Conservation (phyloP, 2,113 vertebrate genomes). For the Taxidea taxus region DNA sequence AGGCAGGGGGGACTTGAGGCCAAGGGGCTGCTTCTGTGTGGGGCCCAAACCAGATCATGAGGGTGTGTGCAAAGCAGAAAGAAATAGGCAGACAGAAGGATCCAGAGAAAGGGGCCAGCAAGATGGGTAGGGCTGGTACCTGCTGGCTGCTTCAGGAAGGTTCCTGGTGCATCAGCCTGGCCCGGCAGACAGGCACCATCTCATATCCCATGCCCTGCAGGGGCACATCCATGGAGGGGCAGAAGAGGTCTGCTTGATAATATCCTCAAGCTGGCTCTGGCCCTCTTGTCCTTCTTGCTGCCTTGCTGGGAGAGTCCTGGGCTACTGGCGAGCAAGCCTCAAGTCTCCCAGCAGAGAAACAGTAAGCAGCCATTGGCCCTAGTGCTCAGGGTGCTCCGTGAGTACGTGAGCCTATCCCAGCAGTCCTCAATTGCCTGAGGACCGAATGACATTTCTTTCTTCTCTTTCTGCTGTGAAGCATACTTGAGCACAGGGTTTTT, state of each 20-base stretch:
- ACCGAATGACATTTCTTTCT: background rate
- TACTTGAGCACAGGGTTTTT: background rate
- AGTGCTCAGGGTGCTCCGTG: background rate
- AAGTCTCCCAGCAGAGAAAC: background rate
- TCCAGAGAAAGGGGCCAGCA: background rate
- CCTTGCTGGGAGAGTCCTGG: background rate
- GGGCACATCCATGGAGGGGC: background rate
- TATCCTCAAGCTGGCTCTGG: background rate
- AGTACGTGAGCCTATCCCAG: background rate
- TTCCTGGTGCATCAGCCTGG: background rate
- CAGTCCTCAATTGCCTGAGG: background rate
- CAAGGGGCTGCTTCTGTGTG: background rate
- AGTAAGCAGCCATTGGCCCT: accelerated
- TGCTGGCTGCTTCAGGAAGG: background rate
- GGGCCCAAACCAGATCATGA: background rate
- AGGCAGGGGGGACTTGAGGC: background rate
- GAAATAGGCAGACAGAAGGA: background rate
- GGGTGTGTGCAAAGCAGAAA: background rate
- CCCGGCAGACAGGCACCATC: background rate
- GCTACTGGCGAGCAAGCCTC: background rate
- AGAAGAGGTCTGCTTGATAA: background rate
- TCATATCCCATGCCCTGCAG: background rate
- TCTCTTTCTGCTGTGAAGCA: background rate
- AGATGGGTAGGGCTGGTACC: background rate
- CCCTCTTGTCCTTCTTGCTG: no score